Evolutionary conservation across 2,888 invertebrate species (phyloP), one percentile per base, ranked within the genome.

Genomic region (Conchocele bisecta): DNA sequence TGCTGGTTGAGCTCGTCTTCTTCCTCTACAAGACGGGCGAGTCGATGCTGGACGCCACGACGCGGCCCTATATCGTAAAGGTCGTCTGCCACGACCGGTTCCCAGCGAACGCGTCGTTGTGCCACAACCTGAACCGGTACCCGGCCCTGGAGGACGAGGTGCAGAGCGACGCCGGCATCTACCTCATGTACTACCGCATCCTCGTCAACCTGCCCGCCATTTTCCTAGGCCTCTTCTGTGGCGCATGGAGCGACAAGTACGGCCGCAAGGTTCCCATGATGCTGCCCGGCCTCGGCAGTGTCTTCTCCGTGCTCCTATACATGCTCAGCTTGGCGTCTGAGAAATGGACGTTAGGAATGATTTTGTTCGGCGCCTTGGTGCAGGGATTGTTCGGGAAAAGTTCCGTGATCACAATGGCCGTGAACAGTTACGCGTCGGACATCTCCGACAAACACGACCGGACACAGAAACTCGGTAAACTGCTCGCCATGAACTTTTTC

Each of bases 341-440:
- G 0, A 65, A 80, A n/a, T 69, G 68, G 53, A 80, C 81, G 6
- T 72, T 89, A 4, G 75, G 77, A 3, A 73, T 89, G 20, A 81
- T 91, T 20, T 73, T 91, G 29, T 57, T 82, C 4, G 91, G 91
- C 0, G 87, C 90, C 0, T 57, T 83, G 4, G 48, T 88, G 15
- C 85, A 89, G 66, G 91, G 91, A 4, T 64, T 86, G 9, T 88
- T 90, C 64, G 91, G 91, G 0, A 90, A 90, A 68, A 89, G 89
- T n/a, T 86, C 90, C 0, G 84, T 91, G 5, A 88, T 91, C 20
- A 90, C 89, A 22, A 91, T 91, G 91, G 90, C 90, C 1, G 88
- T 90, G 0, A 89, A 91, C 81, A 90, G 90, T 57, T 89, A 90
- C 74, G 85, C 90, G 15, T 79, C 89, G 5, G 91, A 91, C 63